Base-by-base conservation (phyloP, 1,140 invertebrate genomes). In the Macrocentrus cingulum region DNA sequence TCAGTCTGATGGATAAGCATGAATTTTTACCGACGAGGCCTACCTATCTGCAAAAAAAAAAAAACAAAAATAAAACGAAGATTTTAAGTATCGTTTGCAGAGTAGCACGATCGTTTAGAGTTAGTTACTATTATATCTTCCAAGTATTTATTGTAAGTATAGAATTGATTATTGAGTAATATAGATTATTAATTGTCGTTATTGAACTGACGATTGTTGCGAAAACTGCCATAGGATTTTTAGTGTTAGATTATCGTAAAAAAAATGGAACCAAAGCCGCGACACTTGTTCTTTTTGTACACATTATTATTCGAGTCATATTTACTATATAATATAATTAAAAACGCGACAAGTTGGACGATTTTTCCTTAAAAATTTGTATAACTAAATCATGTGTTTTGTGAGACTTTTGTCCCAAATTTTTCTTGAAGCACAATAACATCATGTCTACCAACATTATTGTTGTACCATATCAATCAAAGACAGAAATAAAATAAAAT, bases 121-220 rank as follows among this genome's bases (percentile, higher is more conserved):
- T 68, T 76, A 73, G 65, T 53, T 68, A 70, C 65, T 69, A 72
- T 60, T 70, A 11, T 39, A n/a, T 65, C 68, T 76, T 75, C 72
- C 72, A 77, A n/a, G 54, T 74, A 76, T 76, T 76, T 75, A 72
- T 70, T 72, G 55, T 55, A 71, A 68, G 55, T 55, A 58, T 70
- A 71, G 64, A 59, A 23, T 48, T 48, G 23, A 48, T 48, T 25
- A 32, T 18, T 52, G 22, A 32, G 36, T n/a, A 9, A 59, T 29
- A 32, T 32, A 51, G 32, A 29, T n/a, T 36, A 16, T 45, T 19
- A 32, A 29, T 19, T 11, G 19, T 61, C 34, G 42, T 49, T 22
- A 60, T 54, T 44, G 42, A 8, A 15, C 13, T 37, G 15, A 48
- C 20, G 13, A 8, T 41, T 29, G 19, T 1, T 32, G 42, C 36